Percentiles rank a stretch among this genome's conserved stretches.
Conservation (phyloP, 2,113 vertebrate species). For the Chlamydotis undulata region DNA sequence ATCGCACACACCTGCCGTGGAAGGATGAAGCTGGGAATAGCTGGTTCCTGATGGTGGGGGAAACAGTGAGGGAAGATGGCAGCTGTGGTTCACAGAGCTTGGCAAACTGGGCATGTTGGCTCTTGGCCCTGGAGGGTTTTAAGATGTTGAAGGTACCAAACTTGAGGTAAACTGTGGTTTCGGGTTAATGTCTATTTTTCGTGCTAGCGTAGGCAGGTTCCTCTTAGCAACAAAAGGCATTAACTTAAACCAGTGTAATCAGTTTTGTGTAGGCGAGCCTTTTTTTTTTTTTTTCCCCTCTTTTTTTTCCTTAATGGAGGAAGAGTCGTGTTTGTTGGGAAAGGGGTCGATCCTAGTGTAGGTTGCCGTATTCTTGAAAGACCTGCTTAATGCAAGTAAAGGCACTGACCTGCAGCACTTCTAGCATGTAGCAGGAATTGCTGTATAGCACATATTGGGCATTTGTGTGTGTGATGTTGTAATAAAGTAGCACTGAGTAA, state of each 20-base stretch:
- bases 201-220: not conserved
- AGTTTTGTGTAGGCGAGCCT: not conserved
- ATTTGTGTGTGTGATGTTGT: not conserved
- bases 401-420: not conserved
- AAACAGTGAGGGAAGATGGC: accelerated
- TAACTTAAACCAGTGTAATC: not conserved
- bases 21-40: not conserved
- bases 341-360: not conserved
- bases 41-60: not conserved
- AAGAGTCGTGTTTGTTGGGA: not conserved
- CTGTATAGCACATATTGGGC: not conserved
- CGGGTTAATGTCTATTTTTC: not conserved
- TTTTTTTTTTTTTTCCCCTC: too few relatives aligned
- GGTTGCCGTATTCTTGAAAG: not conserved
- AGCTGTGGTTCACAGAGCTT: accelerated
- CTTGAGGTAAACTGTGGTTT: not conserved
- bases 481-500: not conserved
- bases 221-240: not conserved
- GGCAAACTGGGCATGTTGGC: not conserved
- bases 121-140: not conserved
- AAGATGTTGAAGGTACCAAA: not conserved
- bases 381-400: not conserved
- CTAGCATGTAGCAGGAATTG: not conserved
- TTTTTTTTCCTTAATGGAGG: not conserved
- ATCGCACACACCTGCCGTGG: accelerated